Evolutionary conservation across 2,113 vertebrate genomes (phyloP), one percentile per base, ranked within the genome.

Genomic region (Romanogobio albipinnatus): DNA sequence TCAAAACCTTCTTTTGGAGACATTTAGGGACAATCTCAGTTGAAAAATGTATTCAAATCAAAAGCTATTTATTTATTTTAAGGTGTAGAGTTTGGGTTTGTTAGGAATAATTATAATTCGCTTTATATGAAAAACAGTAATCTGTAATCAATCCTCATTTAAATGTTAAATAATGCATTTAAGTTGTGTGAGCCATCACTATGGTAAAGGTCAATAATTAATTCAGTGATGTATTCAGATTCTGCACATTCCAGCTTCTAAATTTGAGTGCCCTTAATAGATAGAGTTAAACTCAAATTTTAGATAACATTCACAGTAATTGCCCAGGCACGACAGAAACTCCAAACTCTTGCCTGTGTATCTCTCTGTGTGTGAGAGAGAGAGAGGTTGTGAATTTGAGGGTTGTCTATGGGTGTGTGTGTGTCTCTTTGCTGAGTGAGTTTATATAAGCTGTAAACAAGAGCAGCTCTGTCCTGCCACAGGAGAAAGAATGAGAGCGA

Each of bases 401-500:
- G 19, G 43, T 71, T 75, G 66, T 62, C 24, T 49, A 26, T 36
- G 49, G 8, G 47, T 68, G 56, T 49, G 68, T 26, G 83, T 62
- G 68, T 36, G 22, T 88, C 26, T 62, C 45, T 86, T 76, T 84
- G 82, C 76, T 71, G 85, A 62, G 66, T 53, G 83, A 83, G 85
- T 87, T 89, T 88, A 89, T 85, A 87, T 88, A 88, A 88, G 85
- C 75, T 66, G 88, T 89, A 87, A 88, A 88, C 89, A 90, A 90
- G 89, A 80, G 86, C 77, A 45, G 84, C 86, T 88, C 87, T 90
- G 89, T 90, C 77, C 64, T 81, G 61, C 64, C 62, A 56, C 76
- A 29, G 73, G 45, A 75, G 86, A 85, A 74, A 87, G 86, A 87
- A 76, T 53, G 77, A 81, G 78, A 81, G 82, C 78, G 51, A 81